Percentiles rank a stretch among this genome's conserved stretches.
Conservation (phyloP, 2,888 invertebrate genomes). For the Busseola fusca region DNA sequence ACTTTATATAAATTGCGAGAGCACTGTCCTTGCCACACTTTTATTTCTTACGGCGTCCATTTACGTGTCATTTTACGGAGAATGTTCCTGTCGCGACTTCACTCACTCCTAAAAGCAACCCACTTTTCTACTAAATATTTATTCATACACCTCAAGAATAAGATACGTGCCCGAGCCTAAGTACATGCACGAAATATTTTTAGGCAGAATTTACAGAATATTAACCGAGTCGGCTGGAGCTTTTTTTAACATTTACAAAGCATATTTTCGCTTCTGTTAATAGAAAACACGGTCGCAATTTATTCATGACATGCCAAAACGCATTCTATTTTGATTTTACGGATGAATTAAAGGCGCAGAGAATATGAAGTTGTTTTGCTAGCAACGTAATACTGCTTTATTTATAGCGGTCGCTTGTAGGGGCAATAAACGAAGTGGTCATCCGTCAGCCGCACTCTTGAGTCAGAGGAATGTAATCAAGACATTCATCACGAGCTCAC, state of each 20-base stretch:
- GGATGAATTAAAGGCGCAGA: constrained; percentile 43
- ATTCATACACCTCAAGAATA: constrained; percentile 58
- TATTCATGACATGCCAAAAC: constrained; percentile 50
- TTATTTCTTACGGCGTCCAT: constrained; percentile 59
- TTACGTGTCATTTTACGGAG: constrained; percentile 59
- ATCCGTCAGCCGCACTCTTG: constrained; percentile 77
- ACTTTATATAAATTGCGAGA: constrained; percentile 62
- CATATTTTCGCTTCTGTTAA: constrained; percentile 45
- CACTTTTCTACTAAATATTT: constrained; percentile 62
- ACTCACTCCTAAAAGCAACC: constrained; percentile 57
- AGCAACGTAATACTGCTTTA: constrained; percentile 70
- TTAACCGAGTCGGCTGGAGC: constrained; percentile 18
- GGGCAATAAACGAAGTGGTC: constrained; percentile 79
- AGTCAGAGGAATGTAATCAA: constrained; percentile 83
- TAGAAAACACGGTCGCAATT: constrained; percentile 49
- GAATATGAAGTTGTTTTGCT: constrained; percentile 62
- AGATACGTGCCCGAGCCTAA: constrained; percentile 51
- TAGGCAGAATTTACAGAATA: constrained; percentile 31
- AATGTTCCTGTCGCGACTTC: constrained; percentile 56
- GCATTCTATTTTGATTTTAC: constrained; percentile 52
- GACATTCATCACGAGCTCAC: constrained; percentile 78
- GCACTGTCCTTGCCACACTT: constrained; percentile 58
- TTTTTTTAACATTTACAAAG: constrained; percentile 37
- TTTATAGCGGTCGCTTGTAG: constrained; percentile 71
- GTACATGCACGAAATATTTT: constrained; percentile 52